Evolutionary conservation across 2,888 invertebrate genomes (phyloP), one percentile per base, ranked within the genome.

Genomic region (Trachelus troglodyta): DNA sequence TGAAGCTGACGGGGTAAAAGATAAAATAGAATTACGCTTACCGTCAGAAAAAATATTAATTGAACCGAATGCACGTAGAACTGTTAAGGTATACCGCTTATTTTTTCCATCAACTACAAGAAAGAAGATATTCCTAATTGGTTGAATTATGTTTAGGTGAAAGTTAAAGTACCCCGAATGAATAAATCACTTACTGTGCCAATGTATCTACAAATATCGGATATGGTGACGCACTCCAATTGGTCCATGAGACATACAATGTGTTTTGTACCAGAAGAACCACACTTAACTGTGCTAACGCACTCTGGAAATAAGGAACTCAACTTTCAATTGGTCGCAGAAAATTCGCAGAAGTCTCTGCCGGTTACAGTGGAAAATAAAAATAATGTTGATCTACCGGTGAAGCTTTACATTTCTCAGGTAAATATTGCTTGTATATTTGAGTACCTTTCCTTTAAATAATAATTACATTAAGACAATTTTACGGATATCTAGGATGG

Each of bases 191-290:
- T 89, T 69, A 86, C 90, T 75, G 87, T 87, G 9, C 84, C 83
- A 31, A 79, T 91, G 34, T 83, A 85, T 23, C 85, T 90, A 74
- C 84, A 82, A 69, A 85, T 87, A 40, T 83, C 82, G 1, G 91
- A 91, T 79, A 90, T 91, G 89, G 89, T 90, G 68, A 89, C 88
- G 3, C 84, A 85, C 34, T 86, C 85, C 23, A 86, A 83, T 75
- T 89, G 88, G 86, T 83, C 81, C 15, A 87, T 89, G 75, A 86
- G 88, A 31, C 89, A 90, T 71, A 9, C 12, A 15, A 88, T 91
- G 82, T 91, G 89, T 77, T 89, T 91, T 77, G 87, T 90, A 69
- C 88, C 91, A 0, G 90, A 90, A 80, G 87, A 90, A 74, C 83
- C 87, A 11, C 83, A 88, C 76, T 81, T 90, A 31, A 78, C 81